Evolutionary conservation across 2,888 invertebrate species (phyloP).

Genomic region (Drosophila recens): DNA sequence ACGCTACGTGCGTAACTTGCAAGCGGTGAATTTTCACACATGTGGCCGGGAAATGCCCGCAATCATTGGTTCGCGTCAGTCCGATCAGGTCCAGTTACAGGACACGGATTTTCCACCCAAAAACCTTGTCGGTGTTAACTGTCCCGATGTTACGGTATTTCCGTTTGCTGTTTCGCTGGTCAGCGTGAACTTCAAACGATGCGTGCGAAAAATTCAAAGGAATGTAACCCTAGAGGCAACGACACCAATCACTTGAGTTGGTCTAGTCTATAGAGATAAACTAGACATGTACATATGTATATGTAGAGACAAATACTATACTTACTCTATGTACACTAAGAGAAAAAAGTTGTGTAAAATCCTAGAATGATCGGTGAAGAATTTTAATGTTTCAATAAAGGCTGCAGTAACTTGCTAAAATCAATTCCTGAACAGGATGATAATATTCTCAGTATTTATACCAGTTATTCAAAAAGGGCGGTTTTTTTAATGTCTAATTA

Average conservation of each 20-base stretch:
- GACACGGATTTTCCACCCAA: constrained; percentile 44
- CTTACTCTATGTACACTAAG: constrained; percentile 3
- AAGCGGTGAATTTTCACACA: constrained; percentile 67
- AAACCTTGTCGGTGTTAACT: constrained; percentile 51
- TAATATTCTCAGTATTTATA: background rate
- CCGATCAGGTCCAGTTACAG: constrained; percentile 64
- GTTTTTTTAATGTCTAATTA: too few species aligned
- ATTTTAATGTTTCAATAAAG: background rate
- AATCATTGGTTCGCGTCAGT: constrained; percentile 30
- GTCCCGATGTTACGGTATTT: constrained; percentile 66
- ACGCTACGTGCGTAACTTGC: constrained; percentile 59
- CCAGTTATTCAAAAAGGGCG: too few species aligned
- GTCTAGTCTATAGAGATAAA: constrained; percentile 1
- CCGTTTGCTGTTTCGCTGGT: constrained; percentile 45
- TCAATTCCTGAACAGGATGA: too few species aligned
- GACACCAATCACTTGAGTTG: constrained; percentile 42
- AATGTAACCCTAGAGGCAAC: constrained; percentile 63
- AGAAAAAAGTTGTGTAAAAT: background rate
- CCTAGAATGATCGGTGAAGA: background rate
- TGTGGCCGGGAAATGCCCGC: constrained; percentile 61
- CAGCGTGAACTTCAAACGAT: constrained; percentile 68
- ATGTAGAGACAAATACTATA: background rate
- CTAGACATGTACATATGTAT: too few species aligned
- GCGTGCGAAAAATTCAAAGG: constrained; percentile 70
- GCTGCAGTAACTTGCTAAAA: too few species aligned